Conservation (phyloP, 2,797 vertebrate species). For the Peromyscus eremicus region DNA sequence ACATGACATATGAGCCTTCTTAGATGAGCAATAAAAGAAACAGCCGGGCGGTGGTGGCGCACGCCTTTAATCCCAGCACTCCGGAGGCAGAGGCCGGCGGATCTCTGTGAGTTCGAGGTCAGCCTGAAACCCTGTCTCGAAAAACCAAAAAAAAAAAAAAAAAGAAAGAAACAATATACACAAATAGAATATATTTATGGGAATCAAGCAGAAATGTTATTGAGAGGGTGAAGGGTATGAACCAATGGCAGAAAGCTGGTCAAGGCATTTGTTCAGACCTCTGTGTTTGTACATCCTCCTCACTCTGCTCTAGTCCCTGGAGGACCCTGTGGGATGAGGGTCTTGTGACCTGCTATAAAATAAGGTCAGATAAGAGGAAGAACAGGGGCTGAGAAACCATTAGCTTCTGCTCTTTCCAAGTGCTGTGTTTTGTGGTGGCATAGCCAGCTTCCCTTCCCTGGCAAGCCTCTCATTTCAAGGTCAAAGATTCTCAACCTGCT, state of each 20-base stretch:
- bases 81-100: too few relatives aligned
- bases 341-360: background rate
- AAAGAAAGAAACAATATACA: background rate
- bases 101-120: too few relatives aligned
- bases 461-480: background rate
- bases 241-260: background rate
- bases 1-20: background rate
- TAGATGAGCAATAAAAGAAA: background rate
- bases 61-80: too few relatives aligned
- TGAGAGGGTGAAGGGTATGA: too few relatives aligned
- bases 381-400: background rate
- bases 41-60: too few relatives aligned
- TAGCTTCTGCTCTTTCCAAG: background rate
- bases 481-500: background rate
- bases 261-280: rapidly evolving
- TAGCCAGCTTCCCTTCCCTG: rapidly evolving
- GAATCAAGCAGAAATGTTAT: background rate
- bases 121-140: too few relatives aligned
- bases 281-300: background rate
- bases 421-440: too few relatives aligned
- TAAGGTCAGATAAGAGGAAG: background rate
- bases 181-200: background rate
- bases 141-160: too few relatives aligned
- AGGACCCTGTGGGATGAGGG: background rate
- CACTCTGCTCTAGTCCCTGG: background rate